Percentiles rank a stretch among this genome's conserved stretches.
Evolutionary conservation across 2,113 vertebrate species (phyloP).

Genomic region (Lepidothrix coronata): DNA sequence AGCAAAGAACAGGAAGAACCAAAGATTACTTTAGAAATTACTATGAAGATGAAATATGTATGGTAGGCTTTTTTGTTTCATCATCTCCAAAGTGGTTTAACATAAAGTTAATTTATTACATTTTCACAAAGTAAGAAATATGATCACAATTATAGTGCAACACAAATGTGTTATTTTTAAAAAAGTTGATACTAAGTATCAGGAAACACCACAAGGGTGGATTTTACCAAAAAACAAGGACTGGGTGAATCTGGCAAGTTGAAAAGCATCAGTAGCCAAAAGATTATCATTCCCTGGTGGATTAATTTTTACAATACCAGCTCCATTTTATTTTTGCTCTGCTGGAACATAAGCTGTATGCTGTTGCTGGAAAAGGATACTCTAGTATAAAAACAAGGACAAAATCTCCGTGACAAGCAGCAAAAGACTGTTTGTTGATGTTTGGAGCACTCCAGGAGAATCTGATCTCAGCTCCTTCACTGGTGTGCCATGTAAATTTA

Average conservation of each 20-base stretch:
- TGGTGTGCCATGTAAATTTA: not conserved
- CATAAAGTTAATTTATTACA: not conserved
- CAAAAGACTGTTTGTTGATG: not conserved
- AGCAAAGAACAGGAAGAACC: not conserved
- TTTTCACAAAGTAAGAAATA: not conserved
- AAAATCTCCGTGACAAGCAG: not conserved
- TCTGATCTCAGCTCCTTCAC: not conserved
- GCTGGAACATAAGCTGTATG: not conserved
- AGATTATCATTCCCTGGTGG: not conserved
- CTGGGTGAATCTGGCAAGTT: not conserved
- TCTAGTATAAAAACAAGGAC: not conserved
- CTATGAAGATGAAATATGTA: not conserved
- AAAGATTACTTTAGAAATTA: not conserved
- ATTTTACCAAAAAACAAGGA: not conserved
- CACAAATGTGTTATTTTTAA: not conserved
- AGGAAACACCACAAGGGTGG: not conserved
- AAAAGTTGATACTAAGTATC: not conserved
- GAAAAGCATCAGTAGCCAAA: not conserved
- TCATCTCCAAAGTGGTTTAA: not conserved
- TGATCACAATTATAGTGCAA: not conserved
- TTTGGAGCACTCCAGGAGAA: not conserved
- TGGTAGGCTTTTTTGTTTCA: not conserved
- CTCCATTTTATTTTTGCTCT: not conserved
- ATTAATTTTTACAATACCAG: not conserved
- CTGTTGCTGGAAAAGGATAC: not conserved